Evolutionary conservation across 2,113 vertebrate genomes (phyloP).

Genomic region (Oryzias javanicus): DNA sequence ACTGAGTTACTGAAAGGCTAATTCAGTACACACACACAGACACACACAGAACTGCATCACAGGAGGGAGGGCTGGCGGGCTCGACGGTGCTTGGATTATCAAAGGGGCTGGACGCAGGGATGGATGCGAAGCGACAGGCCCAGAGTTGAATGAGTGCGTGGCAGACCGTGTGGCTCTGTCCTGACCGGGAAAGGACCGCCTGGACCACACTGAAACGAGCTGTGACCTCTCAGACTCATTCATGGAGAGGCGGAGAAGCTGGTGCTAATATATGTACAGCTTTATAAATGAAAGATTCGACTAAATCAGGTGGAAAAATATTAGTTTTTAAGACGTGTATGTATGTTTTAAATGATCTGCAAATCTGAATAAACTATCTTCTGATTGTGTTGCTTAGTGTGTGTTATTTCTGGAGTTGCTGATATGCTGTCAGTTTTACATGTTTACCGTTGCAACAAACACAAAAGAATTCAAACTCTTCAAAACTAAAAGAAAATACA

Average conservation of each 20-base stretch:
- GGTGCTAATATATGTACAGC: too few species aligned
- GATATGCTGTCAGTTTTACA: too few species aligned
- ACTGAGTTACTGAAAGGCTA: constrained; percentile 82
- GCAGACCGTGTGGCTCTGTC: constrained; percentile 75
- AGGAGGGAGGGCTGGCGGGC: constrained; percentile 43
- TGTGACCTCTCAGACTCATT: constrained; percentile 63
- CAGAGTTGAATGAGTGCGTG: constrained; percentile 80
- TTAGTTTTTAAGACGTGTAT: too few species aligned
- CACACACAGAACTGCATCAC: constrained; percentile 21
- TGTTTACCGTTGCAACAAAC: too few species aligned
- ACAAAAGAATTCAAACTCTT: too few species aligned
- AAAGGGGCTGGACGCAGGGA: constrained; percentile 81
- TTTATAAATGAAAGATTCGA: too few species aligned
- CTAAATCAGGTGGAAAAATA: too few species aligned
- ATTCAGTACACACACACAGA: constrained; percentile 75
- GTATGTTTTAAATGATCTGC: too few species aligned
- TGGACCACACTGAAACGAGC: constrained; percentile 63
- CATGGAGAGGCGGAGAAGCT: constrained; percentile 8
- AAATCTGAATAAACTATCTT: too few species aligned
- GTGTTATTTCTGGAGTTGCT: too few species aligned
- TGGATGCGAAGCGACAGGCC: constrained; percentile 90
- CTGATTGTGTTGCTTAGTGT: too few species aligned
- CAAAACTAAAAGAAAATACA: too few species aligned
- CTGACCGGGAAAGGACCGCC: constrained; percentile 62
- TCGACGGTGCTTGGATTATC: constrained; percentile 82